Evolutionary conservation across 2,113 vertebrate species (phyloP).

Genomic region (Procapra przewalskii): DNA sequence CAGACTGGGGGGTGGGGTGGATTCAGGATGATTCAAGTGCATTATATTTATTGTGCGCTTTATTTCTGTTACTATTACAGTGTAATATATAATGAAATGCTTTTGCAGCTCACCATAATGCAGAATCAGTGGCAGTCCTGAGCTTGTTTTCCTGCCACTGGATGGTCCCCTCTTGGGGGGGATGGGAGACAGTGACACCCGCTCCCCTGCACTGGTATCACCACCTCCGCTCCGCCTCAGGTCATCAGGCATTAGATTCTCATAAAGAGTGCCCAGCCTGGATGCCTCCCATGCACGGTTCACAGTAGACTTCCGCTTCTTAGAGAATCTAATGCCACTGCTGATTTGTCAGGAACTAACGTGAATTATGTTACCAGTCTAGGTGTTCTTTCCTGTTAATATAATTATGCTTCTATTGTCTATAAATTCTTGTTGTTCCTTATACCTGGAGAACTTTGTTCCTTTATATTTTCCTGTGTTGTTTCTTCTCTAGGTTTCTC

Average conservation of each 20-base stretch:
- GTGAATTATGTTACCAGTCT: not conserved
- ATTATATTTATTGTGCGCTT: not conserved
- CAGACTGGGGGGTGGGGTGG: not conserved
- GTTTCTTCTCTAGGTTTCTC: not conserved
- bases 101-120: not conserved
- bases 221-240: not conserved
- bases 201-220: not conserved
- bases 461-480: not conserved
- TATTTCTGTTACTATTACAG: not conserved
- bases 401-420: not conserved
- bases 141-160: not conserved
- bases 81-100: not conserved
- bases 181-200: not conserved
- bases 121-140: not conserved
- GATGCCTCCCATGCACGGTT: not conserved
- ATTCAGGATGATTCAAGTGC: not conserved
- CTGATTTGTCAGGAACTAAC: not conserved
- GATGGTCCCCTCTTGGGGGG: not conserved
- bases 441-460: not conserved
- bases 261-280: not conserved
- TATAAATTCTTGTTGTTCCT: not conserved
- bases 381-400: not conserved
- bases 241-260: not conserved
- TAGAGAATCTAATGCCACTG: not conserved
- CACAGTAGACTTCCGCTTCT: rapidly evolving